Percentiles rank a stretch among this genome's conserved stretches.
Evolutionary conservation across 2,113 vertebrate species (phyloP).

Genomic region (Oncorhynchus keta): DNA sequence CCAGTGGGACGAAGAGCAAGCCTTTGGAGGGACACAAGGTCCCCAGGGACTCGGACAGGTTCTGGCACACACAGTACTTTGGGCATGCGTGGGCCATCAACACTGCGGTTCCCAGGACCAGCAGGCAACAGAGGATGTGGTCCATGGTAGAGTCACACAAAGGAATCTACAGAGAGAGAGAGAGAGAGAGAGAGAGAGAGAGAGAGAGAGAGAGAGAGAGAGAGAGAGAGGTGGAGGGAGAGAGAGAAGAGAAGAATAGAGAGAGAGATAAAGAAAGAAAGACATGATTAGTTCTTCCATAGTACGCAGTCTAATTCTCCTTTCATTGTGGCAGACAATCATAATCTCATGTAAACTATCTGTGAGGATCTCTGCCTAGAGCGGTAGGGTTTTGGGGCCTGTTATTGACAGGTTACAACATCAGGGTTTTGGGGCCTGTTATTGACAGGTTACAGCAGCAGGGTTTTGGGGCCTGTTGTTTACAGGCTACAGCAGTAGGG

Average conservation of each 20-base stretch:
- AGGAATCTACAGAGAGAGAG: slow-evolving; percentile 62
- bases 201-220: too few species aligned
- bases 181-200: too few species aligned
- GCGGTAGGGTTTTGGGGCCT: neutral
- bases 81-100: slow-evolving; percentile 84
- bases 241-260: neutral
- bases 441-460: too few species aligned
- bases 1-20: slow-evolving; percentile 87
- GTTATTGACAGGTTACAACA: too few species aligned
- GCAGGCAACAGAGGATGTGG: slow-evolving; percentile 83
- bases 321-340: neutral
- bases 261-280: neutral
- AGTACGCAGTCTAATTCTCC: neutral
- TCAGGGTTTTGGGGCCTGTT: too few species aligned
- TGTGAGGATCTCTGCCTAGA: neutral
- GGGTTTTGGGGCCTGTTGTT: too few species aligned
- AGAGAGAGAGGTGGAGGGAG: too few species aligned
- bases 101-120: slow-evolving; percentile 86
- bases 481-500: too few species aligned
- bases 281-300: neutral
- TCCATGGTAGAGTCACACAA: slow-evolving; percentile 86
- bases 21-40: slow-evolving; percentile 93
- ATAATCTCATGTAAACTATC: neutral
- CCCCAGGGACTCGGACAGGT: slow-evolving; percentile 91
- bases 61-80: slow-evolving; percentile 94